Conservation (phyloP, 2,113 vertebrate species). For the Gallinago undulata region DNA sequence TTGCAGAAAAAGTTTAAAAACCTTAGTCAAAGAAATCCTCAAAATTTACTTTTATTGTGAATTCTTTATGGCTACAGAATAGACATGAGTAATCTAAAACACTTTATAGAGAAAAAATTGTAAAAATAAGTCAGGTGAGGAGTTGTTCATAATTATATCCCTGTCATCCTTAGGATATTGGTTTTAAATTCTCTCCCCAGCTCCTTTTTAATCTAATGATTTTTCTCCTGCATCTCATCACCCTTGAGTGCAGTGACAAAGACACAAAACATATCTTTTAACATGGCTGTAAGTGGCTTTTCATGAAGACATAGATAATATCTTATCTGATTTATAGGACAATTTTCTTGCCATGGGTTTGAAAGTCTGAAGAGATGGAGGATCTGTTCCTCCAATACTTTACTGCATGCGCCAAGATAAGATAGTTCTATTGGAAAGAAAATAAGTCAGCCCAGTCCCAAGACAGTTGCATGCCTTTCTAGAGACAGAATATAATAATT, state of each 20-base stretch:
- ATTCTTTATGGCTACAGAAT: not conserved
- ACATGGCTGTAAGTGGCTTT: not conserved
- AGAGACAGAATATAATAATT: not conserved
- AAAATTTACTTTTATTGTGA: not conserved
- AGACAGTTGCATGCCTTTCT: not conserved
- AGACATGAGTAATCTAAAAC: not conserved
- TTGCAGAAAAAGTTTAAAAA: not conserved
- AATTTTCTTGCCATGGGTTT: slow-evolving; percentile 20
- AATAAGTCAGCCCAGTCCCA: not conserved
- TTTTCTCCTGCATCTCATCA: slow-evolving; percentile 20
- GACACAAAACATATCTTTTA: slow-evolving; percentile 39
- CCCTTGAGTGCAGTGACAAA: slow-evolving; percentile 7
- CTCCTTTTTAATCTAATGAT: not conserved
- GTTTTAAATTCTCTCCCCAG: slow-evolving; percentile 14
- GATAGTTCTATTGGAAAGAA: not conserved
- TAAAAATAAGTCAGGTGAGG: not conserved
- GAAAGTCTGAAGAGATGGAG: slow-evolving; percentile 38
- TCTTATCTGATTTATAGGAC: slow-evolving; percentile 41
- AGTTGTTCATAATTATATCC: not conserved
- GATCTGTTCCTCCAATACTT: not conserved
- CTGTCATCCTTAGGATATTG: not conserved
- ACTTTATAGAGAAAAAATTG: not conserved
- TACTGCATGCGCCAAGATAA: not conserved
- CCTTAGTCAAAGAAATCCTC: not conserved
- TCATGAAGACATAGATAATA: slow-evolving; percentile 10